Evolutionary conservation across 23 tunicate species (phyloP).

Genomic region (Phallusia fumigata): DNA sequence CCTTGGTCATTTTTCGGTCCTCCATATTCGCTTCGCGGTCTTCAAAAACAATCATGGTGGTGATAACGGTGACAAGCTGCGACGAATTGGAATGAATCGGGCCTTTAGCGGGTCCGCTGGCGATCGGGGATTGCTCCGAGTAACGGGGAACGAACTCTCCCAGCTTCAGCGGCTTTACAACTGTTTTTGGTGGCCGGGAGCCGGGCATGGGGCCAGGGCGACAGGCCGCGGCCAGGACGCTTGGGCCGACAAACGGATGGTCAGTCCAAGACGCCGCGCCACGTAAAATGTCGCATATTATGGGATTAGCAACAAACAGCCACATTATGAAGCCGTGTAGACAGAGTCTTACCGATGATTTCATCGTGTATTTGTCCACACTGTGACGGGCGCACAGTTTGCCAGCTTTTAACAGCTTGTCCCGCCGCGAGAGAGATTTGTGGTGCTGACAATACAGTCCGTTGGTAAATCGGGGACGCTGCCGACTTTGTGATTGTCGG

Average conservation of each 20-base stretch:
- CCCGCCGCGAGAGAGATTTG: neutral
- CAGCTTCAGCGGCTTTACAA: slow-evolving; percentile 17
- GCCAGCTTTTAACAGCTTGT: neutral
- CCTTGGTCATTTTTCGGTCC: slow-evolving; percentile 25
- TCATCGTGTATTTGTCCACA: neutral
- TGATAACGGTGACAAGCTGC: neutral
- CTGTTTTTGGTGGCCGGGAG: neutral
- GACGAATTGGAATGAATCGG: neutral
- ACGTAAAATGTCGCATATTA: slow-evolving; percentile 24
- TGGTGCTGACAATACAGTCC: neutral
- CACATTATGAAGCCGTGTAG: slow-evolving; percentile 20
- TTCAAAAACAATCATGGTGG: slow-evolving; percentile 32
- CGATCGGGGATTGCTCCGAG: slow-evolving; percentile 66
- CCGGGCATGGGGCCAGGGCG: neutral
- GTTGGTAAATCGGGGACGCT: neutral
- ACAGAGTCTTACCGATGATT: neutral
- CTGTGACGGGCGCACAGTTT: neutral
- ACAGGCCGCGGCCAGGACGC: slow-evolving; percentile 24
- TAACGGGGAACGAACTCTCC: slow-evolving; percentile 47
- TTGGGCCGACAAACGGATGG: slow-evolving; percentile 16
- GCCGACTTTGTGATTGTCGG: neutral
- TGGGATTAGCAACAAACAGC: slow-evolving; percentile 24
- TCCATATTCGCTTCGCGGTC: slow-evolving; percentile 46
- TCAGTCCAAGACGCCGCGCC: neutral
- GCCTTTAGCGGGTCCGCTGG: slow-evolving; percentile 64